Base-by-base conservation (phyloP, 2,113 vertebrate genomes). In the Callionymus lyra region DNA sequence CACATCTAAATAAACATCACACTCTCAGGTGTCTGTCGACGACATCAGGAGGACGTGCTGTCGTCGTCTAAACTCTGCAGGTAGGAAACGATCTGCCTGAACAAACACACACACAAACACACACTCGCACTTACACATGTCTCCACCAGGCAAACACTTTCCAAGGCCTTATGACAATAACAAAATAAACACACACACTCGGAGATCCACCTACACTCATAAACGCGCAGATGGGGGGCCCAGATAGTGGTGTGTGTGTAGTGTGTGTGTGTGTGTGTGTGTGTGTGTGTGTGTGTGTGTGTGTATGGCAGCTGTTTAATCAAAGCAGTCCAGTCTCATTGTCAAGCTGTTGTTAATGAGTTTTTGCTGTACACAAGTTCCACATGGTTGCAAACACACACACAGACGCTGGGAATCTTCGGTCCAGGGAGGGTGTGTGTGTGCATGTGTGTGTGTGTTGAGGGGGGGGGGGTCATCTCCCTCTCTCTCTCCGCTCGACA, bases 271-370 rank as follows among this genome's bases (percentile, higher is more conserved):
- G 33, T 61, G 34, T 41, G 21, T 49, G 38, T 39, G 53, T 54
- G 11, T 47, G 38, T 53, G 10, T 53, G 38, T 57, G 52, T 36
- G 41, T 53, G 31, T 65, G 21, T 49, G 35, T 56, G 51, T 36
- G 42, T 47, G 64, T 42, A 42, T 44, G 58, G 68, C 78, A 80
- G 80, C 74, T 82, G 73, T 80, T 81, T 72, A 81, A 82, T 71
- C 79, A 69, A 50, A 71, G 62, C 21, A 56, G 38, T 3, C 1
- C 50, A 50, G 63, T 15, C 56, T 77, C 70, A 55, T 45, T 75
- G 69, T 74, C 72, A 77, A 61, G 74, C 67, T 72, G 70, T 55
- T 53, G 44, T 66, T 71, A 78, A 79, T 79, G 71, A 78, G 59
- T 65, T 72, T 71, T 70, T 44, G 59, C 49, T 58, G 15, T 56